These are phyloP conservation scores for Byasa hedistus DNA, from an alignment of 2,888 invertebrate genomes.

Conservation along the genomic window DNA sequence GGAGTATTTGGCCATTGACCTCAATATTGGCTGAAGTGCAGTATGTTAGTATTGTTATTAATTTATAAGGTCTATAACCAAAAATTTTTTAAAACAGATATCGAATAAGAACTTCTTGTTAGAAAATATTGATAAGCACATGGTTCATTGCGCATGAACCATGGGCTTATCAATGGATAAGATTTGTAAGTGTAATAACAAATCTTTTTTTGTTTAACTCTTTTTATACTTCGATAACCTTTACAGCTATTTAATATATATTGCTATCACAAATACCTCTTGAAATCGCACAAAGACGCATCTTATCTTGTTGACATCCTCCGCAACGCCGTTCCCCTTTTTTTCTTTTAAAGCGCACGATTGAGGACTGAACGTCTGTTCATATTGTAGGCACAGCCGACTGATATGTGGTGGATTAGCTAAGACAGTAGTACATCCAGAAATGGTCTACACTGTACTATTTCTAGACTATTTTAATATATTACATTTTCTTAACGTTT, in stretches of 20 bases:
- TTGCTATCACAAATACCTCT: not conserved
- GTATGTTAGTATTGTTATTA: too few relatives aligned
- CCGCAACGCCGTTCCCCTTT: constrained; percentile 4
- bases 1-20: too few relatives aligned
- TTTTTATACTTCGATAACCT: not conserved
- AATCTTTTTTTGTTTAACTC: not conserved
- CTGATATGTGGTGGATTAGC: not conserved
- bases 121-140: too few relatives aligned
- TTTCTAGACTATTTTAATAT: too few relatives aligned
- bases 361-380: constrained; percentile 9
- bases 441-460: too few relatives aligned
- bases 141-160: too few relatives aligned
- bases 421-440: not conserved
- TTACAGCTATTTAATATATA: not conserved
- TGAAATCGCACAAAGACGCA: not conserved
- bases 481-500: too few relatives aligned
- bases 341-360: constrained; percentile 20
- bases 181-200: not conserved
- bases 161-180: too few relatives aligned
- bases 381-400: constrained; percentile 1
- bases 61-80: too few relatives aligned
- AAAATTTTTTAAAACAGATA: too few relatives aligned
- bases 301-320: constrained; percentile 26
- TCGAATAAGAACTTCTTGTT: too few relatives aligned
- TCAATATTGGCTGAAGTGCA: too few relatives aligned